Percentiles rank a stretch among this genome's conserved stretches.
Evolutionary conservation across 2,888 invertebrate genomes (phyloP).

Genomic region (Alloscopus bannaensis): DNA sequence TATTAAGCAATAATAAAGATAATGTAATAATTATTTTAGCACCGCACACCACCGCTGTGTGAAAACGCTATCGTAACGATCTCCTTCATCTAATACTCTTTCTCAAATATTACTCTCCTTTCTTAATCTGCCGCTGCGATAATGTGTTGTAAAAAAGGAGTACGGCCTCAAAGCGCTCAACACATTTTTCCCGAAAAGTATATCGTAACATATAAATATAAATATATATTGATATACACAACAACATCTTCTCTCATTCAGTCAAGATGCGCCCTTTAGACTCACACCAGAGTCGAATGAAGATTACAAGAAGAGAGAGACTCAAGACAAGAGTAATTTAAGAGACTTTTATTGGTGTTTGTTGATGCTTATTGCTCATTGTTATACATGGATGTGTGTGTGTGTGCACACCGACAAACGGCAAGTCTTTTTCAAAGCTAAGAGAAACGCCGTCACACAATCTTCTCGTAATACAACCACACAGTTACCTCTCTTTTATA

Average conservation of each 20-base stretch:
- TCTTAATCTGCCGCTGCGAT: conserved; percentile 51
- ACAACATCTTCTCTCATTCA: too few relatives aligned
- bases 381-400: conserved; percentile 61
- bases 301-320: conserved; percentile 27
- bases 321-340: conserved; percentile 59
- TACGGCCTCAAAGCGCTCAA: conserved; percentile 27
- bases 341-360: conserved; percentile 67
- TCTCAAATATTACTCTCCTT: conserved; percentile 62
- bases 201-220: too few relatives aligned
- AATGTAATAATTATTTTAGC: conserved; percentile 67
- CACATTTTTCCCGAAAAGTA: too few relatives aligned
- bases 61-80: conserved; percentile 64
- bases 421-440: too few relatives aligned
- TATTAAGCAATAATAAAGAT: conserved; percentile 67
- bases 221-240: too few relatives aligned
- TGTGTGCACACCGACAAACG: conserved; percentile 61
- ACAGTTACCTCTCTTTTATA: too few relatives aligned
- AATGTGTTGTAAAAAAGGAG: too few relatives aligned
- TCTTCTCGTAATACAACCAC: too few relatives aligned
- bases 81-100: conserved; percentile 60
- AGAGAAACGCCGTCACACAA: too few relatives aligned
- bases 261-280: too few relatives aligned
- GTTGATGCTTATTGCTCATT: conserved; percentile 68
- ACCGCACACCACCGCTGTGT: conserved; percentile 55
- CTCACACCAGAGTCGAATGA: background rate